Evolutionary conservation across 2,113 vertebrate genomes (phyloP), one percentile per base, ranked within the genome.

Genomic region (Eptesicus fuscus): DNA sequence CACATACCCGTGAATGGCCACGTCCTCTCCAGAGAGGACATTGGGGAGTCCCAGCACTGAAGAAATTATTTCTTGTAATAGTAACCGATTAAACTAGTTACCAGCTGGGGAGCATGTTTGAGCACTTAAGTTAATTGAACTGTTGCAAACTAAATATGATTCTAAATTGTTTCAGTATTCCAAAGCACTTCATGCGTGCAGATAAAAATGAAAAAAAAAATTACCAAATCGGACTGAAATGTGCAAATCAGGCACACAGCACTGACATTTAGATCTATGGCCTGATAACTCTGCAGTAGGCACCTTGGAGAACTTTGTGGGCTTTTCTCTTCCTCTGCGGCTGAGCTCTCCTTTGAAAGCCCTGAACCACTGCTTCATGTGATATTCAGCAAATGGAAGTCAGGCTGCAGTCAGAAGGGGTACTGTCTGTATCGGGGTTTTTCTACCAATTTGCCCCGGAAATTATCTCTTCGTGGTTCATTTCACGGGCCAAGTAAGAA

Each of bases 71-170:
- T 98, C 97, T 98, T 97, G 94, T 97, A 98, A 97, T 93, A 98
- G 97, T 98, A 98, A 98, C 98, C 90, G 77, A 98, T 98, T 98
- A 98, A 98, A 98, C 95, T 96, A 98, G 97, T 98, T 97, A 90
- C 98, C 94, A 98, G 90, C 96, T 97, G 97, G 97, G 98, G 95
- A 98, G 97, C 98, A 97, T 98, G 98, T 98, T 98, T 98, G 96
- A 97, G 97, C 97, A 98, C 98, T 98, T 98, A 98, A 97, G 97
- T 98, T 98, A 98, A 98, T 98, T 98, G 98, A 98, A 98, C 98
- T 98, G 98, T 98, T 98, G 97, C 98, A 98, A 98, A 98, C 98
- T 96, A 98, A 98, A 98, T 98, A 98, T 98, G 97, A 98, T 98
- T 98, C 97, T 97, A 98, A 98, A 98, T 98, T 97, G 98, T 98